phyloP scores from a whole-genome alignment of 2,888 invertebrate species.

The Orchesella flavescens region DNA sequence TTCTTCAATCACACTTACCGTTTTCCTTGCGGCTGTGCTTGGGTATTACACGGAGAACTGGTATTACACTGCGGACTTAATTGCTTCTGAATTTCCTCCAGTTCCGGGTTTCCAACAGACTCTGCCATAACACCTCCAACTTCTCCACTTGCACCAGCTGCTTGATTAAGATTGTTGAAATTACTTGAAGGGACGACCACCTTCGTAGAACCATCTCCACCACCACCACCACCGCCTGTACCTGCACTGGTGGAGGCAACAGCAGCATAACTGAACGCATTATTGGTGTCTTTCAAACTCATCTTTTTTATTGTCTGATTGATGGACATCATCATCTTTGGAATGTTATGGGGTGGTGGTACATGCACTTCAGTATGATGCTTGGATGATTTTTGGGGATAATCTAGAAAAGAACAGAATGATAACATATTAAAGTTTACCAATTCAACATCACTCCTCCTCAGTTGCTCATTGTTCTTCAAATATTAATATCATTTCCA shows the following conservation, averaged over 20 bases:
- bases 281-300: constrained; percentile 34
- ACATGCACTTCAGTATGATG: not conserved
- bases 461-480: not conserved
- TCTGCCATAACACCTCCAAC: not conserved
- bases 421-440: not conserved
- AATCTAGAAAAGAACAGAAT: constrained; percentile 17
- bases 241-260: not conserved
- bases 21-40: constrained; percentile 47
- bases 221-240: not conserved
- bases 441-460: not conserved
- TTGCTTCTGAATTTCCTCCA: constrained; percentile 12
- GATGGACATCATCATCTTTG: constrained; percentile 38
- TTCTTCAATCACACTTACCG: constrained; percentile 18
- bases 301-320: constrained; percentile 47
- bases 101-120: constrained; percentile 4
- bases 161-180: no score
- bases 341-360: constrained; percentile 17
- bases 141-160: not conserved
- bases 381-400: constrained; percentile 13
- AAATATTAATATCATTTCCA: not conserved
- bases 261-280: not conserved
- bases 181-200: no score
- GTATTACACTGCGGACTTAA: constrained; percentile 13
- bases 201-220: no score
- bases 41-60: constrained; percentile 33